phyloP scores from a whole-genome alignment of 2,888 invertebrate species.

The Sipunculus nudus region DNA sequence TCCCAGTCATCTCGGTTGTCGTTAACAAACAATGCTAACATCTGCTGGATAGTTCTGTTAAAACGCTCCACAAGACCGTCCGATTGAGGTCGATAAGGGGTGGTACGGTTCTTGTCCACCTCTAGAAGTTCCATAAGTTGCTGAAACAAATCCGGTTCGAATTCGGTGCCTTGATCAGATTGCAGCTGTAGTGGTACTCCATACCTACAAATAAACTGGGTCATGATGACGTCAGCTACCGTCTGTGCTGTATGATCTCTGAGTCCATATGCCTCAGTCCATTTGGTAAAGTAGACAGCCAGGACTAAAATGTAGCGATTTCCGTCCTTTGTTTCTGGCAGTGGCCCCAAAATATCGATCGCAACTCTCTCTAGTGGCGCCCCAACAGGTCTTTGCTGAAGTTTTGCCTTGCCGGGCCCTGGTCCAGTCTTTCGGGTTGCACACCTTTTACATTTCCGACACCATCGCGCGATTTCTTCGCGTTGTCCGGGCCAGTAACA shows the following conservation, averaged over 20 bases:
- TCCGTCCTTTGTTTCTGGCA: neutral
- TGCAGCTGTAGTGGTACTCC: too few relatives aligned
- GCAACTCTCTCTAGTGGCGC: slow-evolving; percentile 9
- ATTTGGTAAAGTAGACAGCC: slow-evolving; percentile 29
- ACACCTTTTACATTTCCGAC: slow-evolving; percentile 3
- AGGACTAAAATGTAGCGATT: slow-evolving; percentile 25
- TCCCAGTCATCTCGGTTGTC: too few relatives aligned
- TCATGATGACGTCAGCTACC: slow-evolving; percentile 30
- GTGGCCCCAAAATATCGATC: slow-evolving; percentile 5
- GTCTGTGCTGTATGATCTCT: slow-evolving; percentile 24
- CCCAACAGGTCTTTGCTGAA: slow-evolving; percentile 8
- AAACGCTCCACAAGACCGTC: slow-evolving; percentile 15
- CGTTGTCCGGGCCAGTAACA: slow-evolving; percentile 1
- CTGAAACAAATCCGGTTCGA: slow-evolving; percentile 14
- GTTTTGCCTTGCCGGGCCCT: neutral
- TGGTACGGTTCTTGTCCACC: slow-evolving; percentile 13
- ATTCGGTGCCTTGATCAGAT: slow-evolving; percentile 18
- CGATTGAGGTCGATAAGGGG: slow-evolving; percentile 17
- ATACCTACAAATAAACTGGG: slow-evolving; percentile 6
- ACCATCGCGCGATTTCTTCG: neutral
- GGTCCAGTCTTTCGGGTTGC: neutral
- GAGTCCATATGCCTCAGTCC: slow-evolving; percentile 27
- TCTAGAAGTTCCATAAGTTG: slow-evolving; percentile 11
- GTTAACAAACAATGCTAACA: too few relatives aligned
- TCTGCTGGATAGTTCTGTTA: slow-evolving; percentile 6